A percentile compares a stretch with the other conserved stretches of the same genome.
phyloP scores from a whole-genome alignment of 35 echinoderm and acorn worm species.

The Heliocidaris erythrogramma region DNA sequence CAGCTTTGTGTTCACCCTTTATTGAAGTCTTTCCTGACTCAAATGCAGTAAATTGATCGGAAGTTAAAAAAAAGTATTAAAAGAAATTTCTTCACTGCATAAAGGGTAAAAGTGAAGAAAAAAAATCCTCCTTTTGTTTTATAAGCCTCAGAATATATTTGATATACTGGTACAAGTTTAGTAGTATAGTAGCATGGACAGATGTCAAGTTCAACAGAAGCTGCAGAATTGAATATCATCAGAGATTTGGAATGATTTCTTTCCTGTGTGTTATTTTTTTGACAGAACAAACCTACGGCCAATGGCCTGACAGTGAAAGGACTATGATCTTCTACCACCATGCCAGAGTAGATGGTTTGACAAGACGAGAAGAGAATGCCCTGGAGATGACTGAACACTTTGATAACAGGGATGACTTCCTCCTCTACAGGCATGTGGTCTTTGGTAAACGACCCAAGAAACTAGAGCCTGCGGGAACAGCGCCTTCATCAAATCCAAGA shows the following conservation, averaged over 20 bases:
- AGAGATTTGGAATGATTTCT: neutral
- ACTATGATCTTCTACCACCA: constrained; percentile 97
- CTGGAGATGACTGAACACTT: constrained; percentile 95
- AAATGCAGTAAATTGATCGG: neutral
- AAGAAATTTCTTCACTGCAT: neutral
- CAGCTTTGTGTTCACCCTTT: no score
- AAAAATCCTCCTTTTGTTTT: no score
- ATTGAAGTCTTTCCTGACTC: no score
- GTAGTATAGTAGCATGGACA: neutral
- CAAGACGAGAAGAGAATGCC: constrained; percentile 85
- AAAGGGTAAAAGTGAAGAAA: no score
- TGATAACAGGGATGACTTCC: constrained; percentile 83
- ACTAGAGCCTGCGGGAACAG: constrained; percentile 77
- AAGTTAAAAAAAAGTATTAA: neutral
- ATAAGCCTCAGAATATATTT: no score
- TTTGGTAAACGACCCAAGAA: constrained; percentile 89
- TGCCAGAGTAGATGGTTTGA: constrained; percentile 91
- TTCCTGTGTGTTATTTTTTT: neutral
- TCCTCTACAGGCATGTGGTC: constrained; percentile 75
- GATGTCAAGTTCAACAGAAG: neutral
- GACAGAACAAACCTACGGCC: constrained; percentile 92
- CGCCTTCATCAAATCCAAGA: constrained; percentile 75
- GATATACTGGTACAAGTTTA: no score
- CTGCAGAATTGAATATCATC: neutral
- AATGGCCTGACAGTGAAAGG: constrained; percentile 85